A percentile compares a stretch with the other conserved stretches of the same genome.
Evolutionary conservation across 2,797 vertebrate species (phyloP).

Genomic region (Eulemur albifrons): DNA sequence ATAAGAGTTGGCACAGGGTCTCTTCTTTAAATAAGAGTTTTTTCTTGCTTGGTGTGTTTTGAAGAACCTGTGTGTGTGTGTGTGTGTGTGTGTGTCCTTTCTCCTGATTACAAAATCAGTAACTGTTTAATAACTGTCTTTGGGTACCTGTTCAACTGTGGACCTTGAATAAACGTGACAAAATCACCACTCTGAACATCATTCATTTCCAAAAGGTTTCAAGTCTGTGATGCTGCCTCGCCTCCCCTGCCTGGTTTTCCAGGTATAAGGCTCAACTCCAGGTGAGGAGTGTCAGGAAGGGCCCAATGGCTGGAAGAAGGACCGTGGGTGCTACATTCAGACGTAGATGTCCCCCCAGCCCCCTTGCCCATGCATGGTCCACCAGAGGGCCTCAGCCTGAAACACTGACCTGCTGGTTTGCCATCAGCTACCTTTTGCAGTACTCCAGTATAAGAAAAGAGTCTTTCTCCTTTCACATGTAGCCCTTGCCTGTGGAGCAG

Average conservation of each 20-base stretch:
- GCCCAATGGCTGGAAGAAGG: neutral
- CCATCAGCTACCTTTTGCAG: neutral
- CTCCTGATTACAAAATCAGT: neutral
- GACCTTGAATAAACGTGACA: constrained; percentile 20
- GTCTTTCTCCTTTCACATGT: neutral
- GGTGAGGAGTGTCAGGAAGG: neutral
- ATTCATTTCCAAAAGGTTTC: neutral
- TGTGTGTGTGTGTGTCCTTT: neutral
- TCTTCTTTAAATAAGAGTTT: neutral
- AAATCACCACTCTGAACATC: neutral
- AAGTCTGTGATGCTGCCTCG: neutral
- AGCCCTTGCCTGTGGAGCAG: neutral
- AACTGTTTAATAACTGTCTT: neutral
- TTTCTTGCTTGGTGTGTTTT: neutral
- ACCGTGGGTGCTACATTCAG: neutral
- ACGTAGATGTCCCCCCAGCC: neutral
- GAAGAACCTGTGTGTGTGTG: neutral
- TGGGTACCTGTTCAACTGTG: neutral
- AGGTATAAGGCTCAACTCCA: neutral
- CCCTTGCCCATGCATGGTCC: neutral
- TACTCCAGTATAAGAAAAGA: neutral
- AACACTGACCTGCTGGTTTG: neutral
- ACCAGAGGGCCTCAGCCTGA: neutral
- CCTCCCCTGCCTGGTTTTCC: neutral
- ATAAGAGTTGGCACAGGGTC: neutral